These are phyloP conservation scores for Bombus affinis DNA, from an alignment of 1,140 invertebrate species.

Conservation along the genomic window DNA sequence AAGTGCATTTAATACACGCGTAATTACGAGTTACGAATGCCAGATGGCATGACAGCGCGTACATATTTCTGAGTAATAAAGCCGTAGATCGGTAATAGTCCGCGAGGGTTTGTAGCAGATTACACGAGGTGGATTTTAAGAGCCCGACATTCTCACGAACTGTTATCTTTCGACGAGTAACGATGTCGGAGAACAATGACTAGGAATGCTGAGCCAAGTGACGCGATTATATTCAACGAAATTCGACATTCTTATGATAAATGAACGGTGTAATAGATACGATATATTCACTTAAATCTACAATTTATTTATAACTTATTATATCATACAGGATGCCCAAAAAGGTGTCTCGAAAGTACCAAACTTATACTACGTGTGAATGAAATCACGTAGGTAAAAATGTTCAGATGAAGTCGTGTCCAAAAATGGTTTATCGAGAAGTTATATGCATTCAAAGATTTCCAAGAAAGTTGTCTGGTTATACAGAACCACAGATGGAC, in stretches of 20 bases:
- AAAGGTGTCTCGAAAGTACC: neutral
- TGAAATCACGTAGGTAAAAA: neutral
- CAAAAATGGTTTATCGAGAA: neutral
- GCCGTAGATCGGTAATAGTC: conserved; percentile 19
- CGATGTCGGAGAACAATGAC: conserved; percentile 5
- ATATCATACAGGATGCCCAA: neutral
- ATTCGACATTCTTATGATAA: neutral
- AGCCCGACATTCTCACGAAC: conserved; percentile 54
- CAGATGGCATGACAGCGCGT: conserved; percentile 1
- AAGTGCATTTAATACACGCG: conserved; percentile 19
- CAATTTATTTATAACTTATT: too few relatives aligned
- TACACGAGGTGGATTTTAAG: conserved; percentile 35
- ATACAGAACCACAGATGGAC: too few relatives aligned
- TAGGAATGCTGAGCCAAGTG: neutral
- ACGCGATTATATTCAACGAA: neutral
- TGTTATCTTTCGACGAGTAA: conserved; percentile 38
- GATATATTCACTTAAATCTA: too few relatives aligned
- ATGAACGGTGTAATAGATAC: too few relatives aligned
- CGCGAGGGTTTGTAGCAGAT: neutral
- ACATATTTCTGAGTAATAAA: conserved; percentile 30
- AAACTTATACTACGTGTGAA: neutral
- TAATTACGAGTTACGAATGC: conserved; percentile 32
- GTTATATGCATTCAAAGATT: neutral
- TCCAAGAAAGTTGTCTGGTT: too few relatives aligned
- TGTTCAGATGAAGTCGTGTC: neutral